phyloP scores from a whole-genome alignment of 2,888 invertebrate genomes.

The Tetrapedia diversipes region DNA sequence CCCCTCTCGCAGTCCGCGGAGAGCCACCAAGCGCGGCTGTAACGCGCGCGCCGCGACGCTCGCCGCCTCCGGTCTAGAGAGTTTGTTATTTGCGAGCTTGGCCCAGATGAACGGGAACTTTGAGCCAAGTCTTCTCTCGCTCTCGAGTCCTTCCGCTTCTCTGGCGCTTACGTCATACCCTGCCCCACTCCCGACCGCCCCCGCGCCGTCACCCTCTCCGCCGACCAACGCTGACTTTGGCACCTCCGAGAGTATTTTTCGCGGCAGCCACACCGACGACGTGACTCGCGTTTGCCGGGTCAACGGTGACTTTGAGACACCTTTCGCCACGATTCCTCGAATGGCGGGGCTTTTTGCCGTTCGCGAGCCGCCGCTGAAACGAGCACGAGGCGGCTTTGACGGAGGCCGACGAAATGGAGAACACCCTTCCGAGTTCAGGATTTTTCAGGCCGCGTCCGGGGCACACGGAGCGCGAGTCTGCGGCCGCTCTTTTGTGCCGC shows the following conservation, averaged over 20 bases:
- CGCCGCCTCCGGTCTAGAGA: slow-evolving; percentile 23
- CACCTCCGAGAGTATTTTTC: slow-evolving; percentile 35
- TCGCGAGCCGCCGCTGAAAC: not conserved
- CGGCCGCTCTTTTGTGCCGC: not conserved
- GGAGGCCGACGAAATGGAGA: not conserved
- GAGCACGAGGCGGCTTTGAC: slow-evolving; percentile 8
- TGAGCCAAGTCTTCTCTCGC: slow-evolving; percentile 54
- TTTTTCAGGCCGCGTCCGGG: not conserved
- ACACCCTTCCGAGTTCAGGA: not conserved
- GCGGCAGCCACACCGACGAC: slow-evolving; percentile 1
- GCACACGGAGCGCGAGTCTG: too few relatives aligned
- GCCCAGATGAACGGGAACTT: slow-evolving; percentile 60
- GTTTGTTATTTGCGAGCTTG: slow-evolving; percentile 62
- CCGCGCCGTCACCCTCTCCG: too few relatives aligned
- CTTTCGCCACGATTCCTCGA: slow-evolving; percentile 2
- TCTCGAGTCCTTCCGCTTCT: slow-evolving; percentile 49
- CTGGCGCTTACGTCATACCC: slow-evolving; percentile 44
- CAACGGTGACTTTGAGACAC: slow-evolving; percentile 19
- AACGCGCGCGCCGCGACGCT: slow-evolving; percentile 3
- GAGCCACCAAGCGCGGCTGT: slow-evolving; percentile 44
- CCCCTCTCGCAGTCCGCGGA: slow-evolving; percentile 45
- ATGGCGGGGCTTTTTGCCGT: not conserved
- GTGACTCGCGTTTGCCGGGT: slow-evolving; percentile 29
- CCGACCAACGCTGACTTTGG: slow-evolving; percentile 18
- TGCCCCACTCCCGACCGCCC: not conserved